A percentile compares a stretch with the other conserved stretches of the same genome.
Evolutionary conservation across 2,888 invertebrate genomes (phyloP).

Genomic region (Machimus rusticus): DNA sequence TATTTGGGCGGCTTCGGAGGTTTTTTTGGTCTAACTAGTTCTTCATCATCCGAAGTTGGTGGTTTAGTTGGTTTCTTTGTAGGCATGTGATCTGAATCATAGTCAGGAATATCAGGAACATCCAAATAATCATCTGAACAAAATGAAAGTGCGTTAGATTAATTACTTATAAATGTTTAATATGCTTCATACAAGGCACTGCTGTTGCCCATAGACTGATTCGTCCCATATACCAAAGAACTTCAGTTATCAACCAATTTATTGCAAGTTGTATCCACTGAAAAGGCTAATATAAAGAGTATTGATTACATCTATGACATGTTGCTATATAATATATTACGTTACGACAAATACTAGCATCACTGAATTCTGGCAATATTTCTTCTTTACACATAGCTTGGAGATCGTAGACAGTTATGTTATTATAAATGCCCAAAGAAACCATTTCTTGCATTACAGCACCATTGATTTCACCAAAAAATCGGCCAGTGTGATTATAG

Average conservation of each 20-base stretch:
- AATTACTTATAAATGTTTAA: not conserved
- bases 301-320: not conserved
- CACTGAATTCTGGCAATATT: slow-evolving; percentile 55
- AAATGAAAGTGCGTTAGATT: not conserved
- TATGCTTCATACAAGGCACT: slow-evolving; percentile 56
- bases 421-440: slow-evolving; percentile 73
- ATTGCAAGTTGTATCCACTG: slow-evolving; percentile 57
- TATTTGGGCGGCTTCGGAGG: slow-evolving; percentile 55
- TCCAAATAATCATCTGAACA: not conserved
- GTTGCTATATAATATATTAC: slow-evolving; percentile 50
- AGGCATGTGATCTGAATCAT: slow-evolving; percentile 61
- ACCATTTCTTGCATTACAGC: slow-evolving; percentile 81
- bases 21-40: slow-evolving; percentile 59
- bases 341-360: slow-evolving; percentile 54
- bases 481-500: slow-evolving; percentile 75
- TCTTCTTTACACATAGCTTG: slow-evolving; percentile 77
- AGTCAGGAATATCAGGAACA: slow-evolving; percentile 42
- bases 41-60: slow-evolving; percentile 61
- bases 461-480: slow-evolving; percentile 85
- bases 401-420: slow-evolving; percentile 82
- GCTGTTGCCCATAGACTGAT: slow-evolving; percentile 60
- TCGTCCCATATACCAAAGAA: slow-evolving; percentile 58
- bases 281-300: slow-evolving; percentile 61
- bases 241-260: slow-evolving; percentile 63
- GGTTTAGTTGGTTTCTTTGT: slow-evolving; percentile 55